Conservation (phyloP, 2,888 invertebrate genomes). For the Rosalia funebris region DNA sequence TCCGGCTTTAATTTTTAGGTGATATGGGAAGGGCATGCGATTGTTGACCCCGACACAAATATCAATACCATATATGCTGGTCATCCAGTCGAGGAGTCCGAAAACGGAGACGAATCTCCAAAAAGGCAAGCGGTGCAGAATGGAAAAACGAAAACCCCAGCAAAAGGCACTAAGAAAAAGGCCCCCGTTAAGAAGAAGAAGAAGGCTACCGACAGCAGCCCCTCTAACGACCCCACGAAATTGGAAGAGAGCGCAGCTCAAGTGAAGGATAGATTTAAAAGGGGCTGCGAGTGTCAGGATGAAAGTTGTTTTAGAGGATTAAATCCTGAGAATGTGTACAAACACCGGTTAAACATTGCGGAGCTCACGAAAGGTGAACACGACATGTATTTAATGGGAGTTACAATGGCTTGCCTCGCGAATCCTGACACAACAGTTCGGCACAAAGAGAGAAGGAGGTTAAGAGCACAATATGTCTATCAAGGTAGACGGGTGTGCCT, state of each 20-base stretch:
- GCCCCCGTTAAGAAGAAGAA: constrained; percentile 67
- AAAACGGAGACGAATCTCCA: constrained; percentile 42
- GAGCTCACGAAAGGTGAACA: constrained; percentile 84
- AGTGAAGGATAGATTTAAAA: constrained; percentile 75
- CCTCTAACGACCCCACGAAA: constrained; percentile 70
- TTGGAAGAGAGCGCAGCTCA: constrained; percentile 76
- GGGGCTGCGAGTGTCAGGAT: constrained; percentile 82
- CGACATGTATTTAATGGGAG: constrained; percentile 88
- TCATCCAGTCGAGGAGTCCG: constrained; percentile 43
- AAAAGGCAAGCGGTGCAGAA: constrained; percentile 38
- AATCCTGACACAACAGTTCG: constrained; percentile 78
- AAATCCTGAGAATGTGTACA: constrained; percentile 79
- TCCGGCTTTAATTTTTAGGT: constrained; percentile 66
- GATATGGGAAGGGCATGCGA: constrained; percentile 75
- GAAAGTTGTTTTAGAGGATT: constrained; percentile 79
- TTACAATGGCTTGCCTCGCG: constrained; percentile 82
- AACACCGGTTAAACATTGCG: constrained; percentile 80
- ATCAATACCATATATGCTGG: constrained; percentile 58
- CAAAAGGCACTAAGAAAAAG: constrained; percentile 60
- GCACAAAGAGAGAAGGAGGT: constrained; percentile 77
- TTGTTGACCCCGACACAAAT: constrained; percentile 66
- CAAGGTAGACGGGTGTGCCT: constrained; percentile 81
- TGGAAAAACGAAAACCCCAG: constrained; percentile 62
- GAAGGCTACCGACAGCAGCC: constrained; percentile 54
- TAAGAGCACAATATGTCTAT: constrained; percentile 80